Conservation (phyloP, 1,140 invertebrate species). For the Drosophila murphyi region DNA sequence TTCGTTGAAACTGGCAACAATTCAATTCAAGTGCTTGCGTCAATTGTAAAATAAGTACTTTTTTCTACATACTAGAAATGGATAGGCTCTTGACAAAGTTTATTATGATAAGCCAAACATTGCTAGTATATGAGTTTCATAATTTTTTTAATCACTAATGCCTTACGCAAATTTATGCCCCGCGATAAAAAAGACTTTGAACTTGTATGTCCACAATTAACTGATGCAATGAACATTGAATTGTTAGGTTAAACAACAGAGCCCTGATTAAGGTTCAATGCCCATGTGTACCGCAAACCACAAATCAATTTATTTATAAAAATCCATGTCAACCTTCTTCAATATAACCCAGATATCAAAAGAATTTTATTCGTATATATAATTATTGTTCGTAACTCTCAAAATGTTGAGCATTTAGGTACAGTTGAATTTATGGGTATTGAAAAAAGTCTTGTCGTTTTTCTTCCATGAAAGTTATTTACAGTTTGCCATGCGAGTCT, state of each 20-base stretch:
- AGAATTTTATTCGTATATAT: not conserved
- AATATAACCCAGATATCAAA: not conserved
- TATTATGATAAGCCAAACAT: conserved; percentile 4
- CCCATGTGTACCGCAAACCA: conserved; percentile 5
- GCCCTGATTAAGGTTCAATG: conserved; percentile 30
- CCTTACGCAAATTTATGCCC: conserved; percentile 39
- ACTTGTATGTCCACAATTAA: conserved; percentile 35
- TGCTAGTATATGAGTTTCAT: not conserved
- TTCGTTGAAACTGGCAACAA: conserved; percentile 1
- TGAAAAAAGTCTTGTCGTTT: not conserved
- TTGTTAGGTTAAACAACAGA: conserved; percentile 22
- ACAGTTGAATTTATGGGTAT: too few relatives aligned
- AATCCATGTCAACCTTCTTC: not conserved
- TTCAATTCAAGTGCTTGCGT: conserved; percentile 6
- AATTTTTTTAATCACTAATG: conserved; percentile 13
- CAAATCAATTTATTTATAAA: conserved; percentile 15
- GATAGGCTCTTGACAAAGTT: conserved; percentile 18
- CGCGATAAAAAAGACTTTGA: conserved; percentile 54
- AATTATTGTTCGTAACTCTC: too few relatives aligned
- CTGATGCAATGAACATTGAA: not conserved
- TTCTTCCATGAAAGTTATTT: not conserved
- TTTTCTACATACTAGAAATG: not conserved
- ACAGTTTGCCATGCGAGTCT: not conserved
- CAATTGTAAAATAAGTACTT: conserved; percentile 3
- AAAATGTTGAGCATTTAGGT: too few relatives aligned